A percentile compares a stretch with the other conserved stretches of the same genome.
Evolutionary conservation across 2,797 vertebrate genomes (phyloP).

Genomic region (Spinibarbus caldwelli): DNA sequence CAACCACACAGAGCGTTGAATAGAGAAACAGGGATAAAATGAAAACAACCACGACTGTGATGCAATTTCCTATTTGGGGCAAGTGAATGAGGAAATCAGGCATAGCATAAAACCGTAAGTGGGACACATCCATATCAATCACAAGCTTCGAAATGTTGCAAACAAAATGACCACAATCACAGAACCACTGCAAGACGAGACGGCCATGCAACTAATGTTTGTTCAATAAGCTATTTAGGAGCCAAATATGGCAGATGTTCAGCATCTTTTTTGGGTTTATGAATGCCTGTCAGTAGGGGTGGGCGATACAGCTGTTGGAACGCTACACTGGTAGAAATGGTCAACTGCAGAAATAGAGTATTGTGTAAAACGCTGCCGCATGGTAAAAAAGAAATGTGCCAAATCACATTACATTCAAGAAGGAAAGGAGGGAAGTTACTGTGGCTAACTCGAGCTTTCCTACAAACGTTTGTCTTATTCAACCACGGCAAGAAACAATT

Average conservation of each 20-base stretch:
- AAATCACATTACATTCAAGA: background rate
- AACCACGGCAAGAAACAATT: background rate
- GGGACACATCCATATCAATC: constrained; percentile 18
- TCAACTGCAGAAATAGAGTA: background rate
- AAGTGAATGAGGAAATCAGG: constrained; percentile 47
- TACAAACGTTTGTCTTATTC: background rate
- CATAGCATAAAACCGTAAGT: constrained; percentile 44
- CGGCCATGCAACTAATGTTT: background rate
- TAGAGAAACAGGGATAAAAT: background rate
- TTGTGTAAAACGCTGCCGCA: background rate
- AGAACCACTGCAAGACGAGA: constrained; percentile 34
- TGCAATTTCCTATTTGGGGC: constrained; percentile 20
- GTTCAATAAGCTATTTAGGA: background rate
- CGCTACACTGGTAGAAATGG: background rate
- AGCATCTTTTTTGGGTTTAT: constrained; percentile 1
- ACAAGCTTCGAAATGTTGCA: constrained; percentile 28
- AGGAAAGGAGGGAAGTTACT: background rate
- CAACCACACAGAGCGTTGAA: constrained; percentile 31
- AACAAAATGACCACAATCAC: constrained; percentile 29
- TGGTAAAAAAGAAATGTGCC: background rate
- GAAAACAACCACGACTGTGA: background rate
- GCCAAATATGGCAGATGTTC: background rate
- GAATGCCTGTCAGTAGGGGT: background rate
- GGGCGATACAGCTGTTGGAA: background rate
- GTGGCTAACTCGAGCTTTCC: background rate